These are phyloP conservation scores for Catharus fuscescens DNA, from an alignment of 2,113 vertebrate genomes.

Conservation along the genomic window DNA sequence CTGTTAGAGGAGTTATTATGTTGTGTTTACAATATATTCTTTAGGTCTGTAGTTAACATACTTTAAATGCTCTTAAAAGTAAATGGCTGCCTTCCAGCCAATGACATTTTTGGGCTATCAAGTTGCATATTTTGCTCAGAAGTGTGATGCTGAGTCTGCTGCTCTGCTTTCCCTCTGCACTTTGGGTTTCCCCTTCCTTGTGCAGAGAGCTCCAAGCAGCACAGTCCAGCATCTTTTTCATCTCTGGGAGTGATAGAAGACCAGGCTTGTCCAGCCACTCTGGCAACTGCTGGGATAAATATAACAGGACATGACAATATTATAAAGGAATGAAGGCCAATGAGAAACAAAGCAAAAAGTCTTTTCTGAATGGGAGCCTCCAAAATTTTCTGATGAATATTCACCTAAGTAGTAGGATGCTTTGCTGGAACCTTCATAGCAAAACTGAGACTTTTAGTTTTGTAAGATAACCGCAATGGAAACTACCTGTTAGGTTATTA, in stretches of 20 bases:
- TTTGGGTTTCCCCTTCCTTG: neutral
- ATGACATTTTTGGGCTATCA: conserved; percentile 51
- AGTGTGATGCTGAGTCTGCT: conserved; percentile 45
- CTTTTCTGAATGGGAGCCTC: neutral
- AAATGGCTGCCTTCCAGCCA: conserved; percentile 72
- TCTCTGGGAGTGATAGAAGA: neutral
- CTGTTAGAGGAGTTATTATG: conserved; percentile 55
- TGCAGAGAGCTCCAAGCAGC: neutral
- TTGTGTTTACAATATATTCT: conserved; percentile 69
- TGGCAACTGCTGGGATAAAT: neutral
- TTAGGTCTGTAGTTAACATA: conserved; percentile 71
- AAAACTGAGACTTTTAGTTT: neutral
- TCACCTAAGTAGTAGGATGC: neutral
- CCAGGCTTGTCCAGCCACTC: neutral
- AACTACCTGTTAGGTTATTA: neutral
- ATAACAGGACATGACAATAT: neutral
- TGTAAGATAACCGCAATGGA: neutral
- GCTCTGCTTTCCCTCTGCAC: neutral
- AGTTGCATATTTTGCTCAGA: conserved; percentile 39
- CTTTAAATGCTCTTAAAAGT: conserved; percentile 72
- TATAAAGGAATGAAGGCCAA: neutral
- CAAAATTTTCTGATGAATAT: neutral
- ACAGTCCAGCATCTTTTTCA: neutral
- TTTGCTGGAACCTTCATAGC: neutral
- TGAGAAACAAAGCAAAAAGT: neutral